Percentiles rank a stretch among this genome's conserved stretches.
phyloP scores from a whole-genome alignment of 2,888 invertebrate genomes.

The Sinelater perroti region DNA sequence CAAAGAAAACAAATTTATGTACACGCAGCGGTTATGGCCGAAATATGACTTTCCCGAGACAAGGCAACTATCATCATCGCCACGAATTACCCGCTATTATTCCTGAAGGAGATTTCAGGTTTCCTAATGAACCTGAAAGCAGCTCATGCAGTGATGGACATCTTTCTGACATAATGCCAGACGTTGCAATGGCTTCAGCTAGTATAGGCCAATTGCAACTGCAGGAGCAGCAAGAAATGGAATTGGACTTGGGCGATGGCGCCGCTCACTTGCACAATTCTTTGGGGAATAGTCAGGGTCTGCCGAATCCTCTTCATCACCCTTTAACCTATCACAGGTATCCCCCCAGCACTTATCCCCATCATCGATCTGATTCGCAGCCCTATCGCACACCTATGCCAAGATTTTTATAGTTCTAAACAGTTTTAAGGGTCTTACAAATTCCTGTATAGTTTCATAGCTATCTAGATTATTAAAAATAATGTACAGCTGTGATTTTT shows the following conservation, averaged over 20 bases:
- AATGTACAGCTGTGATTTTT: slow-evolving; percentile 46
- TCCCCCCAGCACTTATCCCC: slow-evolving; percentile 53
- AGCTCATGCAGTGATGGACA: slow-evolving; percentile 74
- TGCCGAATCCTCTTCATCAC: slow-evolving; percentile 51
- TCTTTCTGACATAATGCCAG: slow-evolving; percentile 86
- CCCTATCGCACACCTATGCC: slow-evolving; percentile 48
- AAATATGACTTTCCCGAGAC: slow-evolving; percentile 71
- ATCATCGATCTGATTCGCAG: slow-evolving; percentile 48
- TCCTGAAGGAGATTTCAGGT: slow-evolving; percentile 68
- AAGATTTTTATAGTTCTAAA: slow-evolving; percentile 51
- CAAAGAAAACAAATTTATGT: slow-evolving; percentile 51
- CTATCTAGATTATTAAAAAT: slow-evolving; percentile 40
- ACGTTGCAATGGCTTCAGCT: slow-evolving; percentile 91
- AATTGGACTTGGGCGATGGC: slow-evolving; percentile 87
- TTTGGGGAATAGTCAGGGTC: slow-evolving; percentile 46
- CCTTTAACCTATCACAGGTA: slow-evolving; percentile 53
- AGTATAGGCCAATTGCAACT: slow-evolving; percentile 75
- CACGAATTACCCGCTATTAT: slow-evolving; percentile 72
- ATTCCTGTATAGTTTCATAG: slow-evolving; percentile 38
- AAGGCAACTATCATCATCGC: slow-evolving; percentile 59
- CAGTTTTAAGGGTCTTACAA: slow-evolving; percentile 29
- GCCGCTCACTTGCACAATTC: slow-evolving; percentile 70
- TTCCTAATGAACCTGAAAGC: slow-evolving; percentile 61
- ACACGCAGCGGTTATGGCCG: slow-evolving; percentile 62
- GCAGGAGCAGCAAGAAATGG: slow-evolving; percentile 70